Percentiles rank a stretch among this genome's conserved stretches.
These are phyloP conservation scores for Neuroscelio doddi DNA, from an alignment of 2,888 invertebrate genomes.

Conservation along the genomic window DNA sequence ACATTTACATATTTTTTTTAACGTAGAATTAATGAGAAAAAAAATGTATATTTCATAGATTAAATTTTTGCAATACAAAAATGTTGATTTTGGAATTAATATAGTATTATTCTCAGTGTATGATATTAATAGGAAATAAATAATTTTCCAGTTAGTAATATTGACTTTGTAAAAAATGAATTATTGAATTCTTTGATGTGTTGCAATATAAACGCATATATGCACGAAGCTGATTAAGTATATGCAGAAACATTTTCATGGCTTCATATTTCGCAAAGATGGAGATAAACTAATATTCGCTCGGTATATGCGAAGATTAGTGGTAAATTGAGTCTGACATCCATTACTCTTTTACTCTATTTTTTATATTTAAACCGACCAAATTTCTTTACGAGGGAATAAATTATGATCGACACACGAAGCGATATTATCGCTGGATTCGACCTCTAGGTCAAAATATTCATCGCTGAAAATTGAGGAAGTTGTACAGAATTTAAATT, in stretches of 20 bases:
- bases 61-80: too few relatives aligned
- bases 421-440: constrained; percentile 24
- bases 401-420: constrained; percentile 30
- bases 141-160: too few relatives aligned
- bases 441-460: too few relatives aligned
- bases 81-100: too few relatives aligned
- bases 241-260: constrained; percentile 7
- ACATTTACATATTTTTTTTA: too few relatives aligned
- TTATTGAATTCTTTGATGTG: background rate
- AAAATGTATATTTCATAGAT: too few relatives aligned
- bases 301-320: constrained; percentile 17
- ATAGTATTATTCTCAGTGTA: too few relatives aligned
- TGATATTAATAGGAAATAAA: too few relatives aligned
- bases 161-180: too few relatives aligned
- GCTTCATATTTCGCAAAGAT: constrained; percentile 6
- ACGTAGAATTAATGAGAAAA: too few relatives aligned
- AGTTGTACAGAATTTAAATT: too few relatives aligned
- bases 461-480: too few relatives aligned
- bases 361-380: constrained; percentile 33
- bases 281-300: constrained; percentile 28
- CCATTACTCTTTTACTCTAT: constrained; percentile 21
- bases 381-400: constrained; percentile 23
- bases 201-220: background rate
- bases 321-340: constrained; percentile 29
- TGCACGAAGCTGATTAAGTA: background rate